phyloP scores from a whole-genome alignment of 1,140 invertebrate genomes.

The Meloidogyne floridensis region DNA sequence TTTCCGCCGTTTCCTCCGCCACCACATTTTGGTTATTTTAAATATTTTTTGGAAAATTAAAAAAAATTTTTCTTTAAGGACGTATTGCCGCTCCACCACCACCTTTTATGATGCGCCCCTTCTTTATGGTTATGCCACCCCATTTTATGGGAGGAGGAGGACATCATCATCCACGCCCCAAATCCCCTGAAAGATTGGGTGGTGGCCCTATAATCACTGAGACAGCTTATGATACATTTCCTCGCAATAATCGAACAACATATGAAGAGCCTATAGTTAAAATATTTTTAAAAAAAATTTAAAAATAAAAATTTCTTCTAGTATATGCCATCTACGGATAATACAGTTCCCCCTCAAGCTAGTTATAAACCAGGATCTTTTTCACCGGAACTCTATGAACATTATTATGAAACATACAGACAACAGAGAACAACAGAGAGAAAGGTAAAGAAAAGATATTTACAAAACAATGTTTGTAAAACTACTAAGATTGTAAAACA shows the following conservation, averaged over 20 bases:
- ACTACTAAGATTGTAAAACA: too few relatives aligned
- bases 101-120: slow-evolving; percentile 33
- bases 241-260: slow-evolving; percentile 41
- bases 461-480: too few relatives aligned
- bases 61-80: neutral
- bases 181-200: slow-evolving; percentile 19
- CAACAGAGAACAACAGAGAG: slow-evolving; percentile 21
- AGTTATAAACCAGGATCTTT: slow-evolving; percentile 60
- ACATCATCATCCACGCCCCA: slow-evolving; percentile 34
- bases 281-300: neutral
- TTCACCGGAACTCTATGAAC: slow-evolving; percentile 59
- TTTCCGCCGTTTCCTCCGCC: slow-evolving; percentile 33
- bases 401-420: slow-evolving; percentile 62
- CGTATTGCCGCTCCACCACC: slow-evolving; percentile 23
- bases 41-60: neutral
- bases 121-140: slow-evolving; percentile 51
- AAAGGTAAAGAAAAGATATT: neutral
- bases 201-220: slow-evolving; percentile 63
- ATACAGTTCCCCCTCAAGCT: slow-evolving; percentile 46
- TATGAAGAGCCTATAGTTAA: slow-evolving; percentile 60
- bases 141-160: slow-evolving; percentile 32
- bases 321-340: slow-evolving; percentile 54
- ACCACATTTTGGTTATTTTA: slow-evolving; percentile 39
- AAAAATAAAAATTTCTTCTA: neutral
- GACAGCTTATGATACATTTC: slow-evolving; percentile 62